These are phyloP conservation scores for Damaliscus lunatus DNA, from an alignment of 2,113 vertebrate genomes.

Conservation along the genomic window DNA sequence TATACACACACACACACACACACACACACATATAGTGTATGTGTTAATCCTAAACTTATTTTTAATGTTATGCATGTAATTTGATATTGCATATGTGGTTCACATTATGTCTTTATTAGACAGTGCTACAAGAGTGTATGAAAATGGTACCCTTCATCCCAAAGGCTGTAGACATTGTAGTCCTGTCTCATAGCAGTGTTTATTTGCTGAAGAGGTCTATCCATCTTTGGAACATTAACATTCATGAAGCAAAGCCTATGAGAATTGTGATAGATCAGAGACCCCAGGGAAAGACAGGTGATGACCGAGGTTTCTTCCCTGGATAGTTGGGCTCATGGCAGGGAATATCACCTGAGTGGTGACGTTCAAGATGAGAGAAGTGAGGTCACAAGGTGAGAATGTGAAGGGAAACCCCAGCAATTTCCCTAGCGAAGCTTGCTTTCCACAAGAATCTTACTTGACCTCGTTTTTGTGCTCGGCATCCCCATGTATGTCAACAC, in stretches of 20 bases:
- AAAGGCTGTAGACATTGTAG: not conserved
- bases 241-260: not conserved
- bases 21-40: not conserved
- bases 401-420: not conserved
- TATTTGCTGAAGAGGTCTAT: not conserved
- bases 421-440: not conserved
- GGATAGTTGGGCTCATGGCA: not conserved
- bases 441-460: not conserved
- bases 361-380: not conserved
- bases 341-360: not conserved
- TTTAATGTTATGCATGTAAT: not conserved
- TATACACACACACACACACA: not conserved
- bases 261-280: not conserved
- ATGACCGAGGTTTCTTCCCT: not conserved
- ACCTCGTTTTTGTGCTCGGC: constrained; percentile 11
- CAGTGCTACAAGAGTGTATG: not conserved
- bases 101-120: not conserved
- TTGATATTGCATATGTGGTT: not conserved
- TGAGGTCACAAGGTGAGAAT: not conserved
- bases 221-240: not conserved
- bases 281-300: no score
- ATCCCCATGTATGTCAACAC: not conserved
- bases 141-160: not conserved
- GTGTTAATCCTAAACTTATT: not conserved
- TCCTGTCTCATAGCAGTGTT: not conserved